Evolutionary conservation across 2,113 vertebrate genomes (phyloP).

Genomic region (Macroglossus sobrinus): DNA sequence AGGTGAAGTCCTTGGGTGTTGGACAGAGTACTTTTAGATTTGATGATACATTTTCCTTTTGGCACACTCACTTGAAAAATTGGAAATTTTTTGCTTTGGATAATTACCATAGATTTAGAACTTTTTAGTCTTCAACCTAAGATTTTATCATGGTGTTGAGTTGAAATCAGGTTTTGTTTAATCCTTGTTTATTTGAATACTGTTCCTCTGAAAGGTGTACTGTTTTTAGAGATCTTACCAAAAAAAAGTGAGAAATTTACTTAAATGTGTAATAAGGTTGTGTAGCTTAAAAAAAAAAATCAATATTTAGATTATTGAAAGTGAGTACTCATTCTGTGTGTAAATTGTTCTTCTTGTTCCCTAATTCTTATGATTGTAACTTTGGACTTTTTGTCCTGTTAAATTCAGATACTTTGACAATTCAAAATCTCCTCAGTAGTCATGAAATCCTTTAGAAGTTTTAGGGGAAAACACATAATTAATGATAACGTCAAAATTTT

Average conservation of each 20-base stretch:
- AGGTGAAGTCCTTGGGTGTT: neutral
- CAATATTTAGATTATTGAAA: neutral
- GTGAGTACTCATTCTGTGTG: neutral
- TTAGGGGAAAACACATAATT: neutral
- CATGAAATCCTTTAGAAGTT: neutral
- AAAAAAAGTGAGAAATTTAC: neutral
- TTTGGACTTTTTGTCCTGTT: neutral
- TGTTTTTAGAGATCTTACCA: neutral
- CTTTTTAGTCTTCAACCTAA: neutral
- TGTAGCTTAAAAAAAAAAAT: neutral
- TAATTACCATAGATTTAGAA: neutral
- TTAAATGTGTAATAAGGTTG: neutral
- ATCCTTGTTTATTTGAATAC: neutral
- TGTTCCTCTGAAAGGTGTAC: neutral
- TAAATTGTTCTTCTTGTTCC: neutral
- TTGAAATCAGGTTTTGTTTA: conserved; percentile 3
- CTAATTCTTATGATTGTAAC: neutral
- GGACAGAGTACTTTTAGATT: neutral
- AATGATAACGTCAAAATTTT: neutral
- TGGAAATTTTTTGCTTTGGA: neutral
- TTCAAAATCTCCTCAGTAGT: neutral
- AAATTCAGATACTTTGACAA: neutral
- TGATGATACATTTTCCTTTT: neutral
- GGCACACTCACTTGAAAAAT: neutral
- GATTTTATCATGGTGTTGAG: neutral